phyloP scores from a whole-genome alignment of 30 jellyfish, hydroid and myxozoan genomes.

The Nemopilema nomurai region DNA sequence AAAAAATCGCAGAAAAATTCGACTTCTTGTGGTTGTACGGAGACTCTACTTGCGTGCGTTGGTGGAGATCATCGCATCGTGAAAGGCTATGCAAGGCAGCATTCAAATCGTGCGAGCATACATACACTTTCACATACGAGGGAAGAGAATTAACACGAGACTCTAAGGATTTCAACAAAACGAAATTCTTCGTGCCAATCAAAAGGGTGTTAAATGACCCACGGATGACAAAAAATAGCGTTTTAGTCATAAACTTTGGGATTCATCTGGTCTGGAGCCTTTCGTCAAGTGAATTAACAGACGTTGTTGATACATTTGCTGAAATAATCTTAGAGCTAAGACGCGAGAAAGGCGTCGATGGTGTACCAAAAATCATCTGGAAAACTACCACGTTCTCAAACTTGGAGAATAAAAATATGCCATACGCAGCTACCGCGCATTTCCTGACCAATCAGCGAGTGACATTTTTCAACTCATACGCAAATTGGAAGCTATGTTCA shows the following conservation, averaged over 20 bases:
- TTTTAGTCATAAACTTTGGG: constrained; percentile 57
- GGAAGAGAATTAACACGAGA: not conserved
- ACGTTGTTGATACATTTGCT: constrained; percentile 31
- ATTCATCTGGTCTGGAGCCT: constrained; percentile 34
- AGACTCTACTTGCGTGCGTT: constrained; percentile 50
- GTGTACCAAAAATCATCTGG: constrained; percentile 56
- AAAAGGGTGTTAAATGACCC: constrained; percentile 4
- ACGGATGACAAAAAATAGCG: constrained; percentile 54
- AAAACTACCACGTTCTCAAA: constrained; percentile 56
- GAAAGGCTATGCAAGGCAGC: constrained; percentile 24
- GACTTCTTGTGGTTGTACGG: constrained; percentile 66
- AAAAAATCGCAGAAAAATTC: not conserved
- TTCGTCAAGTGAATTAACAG: not conserved
- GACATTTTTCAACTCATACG: constrained; percentile 43
- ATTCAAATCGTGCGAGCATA: constrained; percentile 39
- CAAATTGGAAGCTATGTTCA: constrained; percentile 51
- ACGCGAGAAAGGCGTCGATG: not conserved
- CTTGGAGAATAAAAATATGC: constrained; percentile 2
- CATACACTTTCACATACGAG: constrained; percentile 67
- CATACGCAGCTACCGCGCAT: constrained; percentile 9
- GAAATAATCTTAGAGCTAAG: not conserved
- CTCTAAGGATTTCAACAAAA: constrained; percentile 32
- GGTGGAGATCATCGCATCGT: constrained; percentile 30
- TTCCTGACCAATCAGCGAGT: constrained; percentile 58
- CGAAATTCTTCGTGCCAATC: constrained; percentile 36